phyloP scores from a whole-genome alignment of 53 echinoderm and acorn worm species.

The Zoroaster sp. region DNA sequence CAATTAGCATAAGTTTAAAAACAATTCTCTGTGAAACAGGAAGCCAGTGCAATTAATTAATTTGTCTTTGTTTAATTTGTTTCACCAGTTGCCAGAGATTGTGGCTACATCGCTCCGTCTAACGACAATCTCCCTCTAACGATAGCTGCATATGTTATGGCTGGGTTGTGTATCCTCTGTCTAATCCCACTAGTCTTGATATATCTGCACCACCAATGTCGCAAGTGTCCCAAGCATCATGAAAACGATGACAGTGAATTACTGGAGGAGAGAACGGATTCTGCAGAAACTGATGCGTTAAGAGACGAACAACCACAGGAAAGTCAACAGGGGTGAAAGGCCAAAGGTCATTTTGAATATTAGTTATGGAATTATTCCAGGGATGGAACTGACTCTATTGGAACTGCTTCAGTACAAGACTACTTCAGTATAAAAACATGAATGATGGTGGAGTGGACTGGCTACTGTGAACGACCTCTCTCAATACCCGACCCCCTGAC shows the following conservation, averaged over 20 bases:
- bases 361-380: background rate
- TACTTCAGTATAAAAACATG: too few species aligned
- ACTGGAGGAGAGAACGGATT: conserved; percentile 36
- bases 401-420: too few species aligned
- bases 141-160: conserved; percentile 78
- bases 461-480: too few species aligned
- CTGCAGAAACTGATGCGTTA: conserved; percentile 3
- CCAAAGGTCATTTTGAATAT: background rate
- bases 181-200: conserved; percentile 75
- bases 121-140: conserved; percentile 51
- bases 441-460: too few species aligned
- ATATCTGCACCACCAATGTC: conserved; percentile 44
- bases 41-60: too few species aligned
- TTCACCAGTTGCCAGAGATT: conserved; percentile 72
- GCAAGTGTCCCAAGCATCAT: background rate
- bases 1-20: too few species aligned
- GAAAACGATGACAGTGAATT: conserved; percentile 13
- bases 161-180: conserved; percentile 74
- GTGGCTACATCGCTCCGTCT: conserved; percentile 58
- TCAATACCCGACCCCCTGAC: too few species aligned
- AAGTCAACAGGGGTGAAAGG: background rate
- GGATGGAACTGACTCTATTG: too few species aligned
- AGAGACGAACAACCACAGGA: conserved; percentile 1
- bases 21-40: too few species aligned
- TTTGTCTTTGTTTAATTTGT: too few species aligned